phyloP scores from a whole-genome alignment of 1,140 invertebrate species.

The Parasteatoda tepidariorum region DNA sequence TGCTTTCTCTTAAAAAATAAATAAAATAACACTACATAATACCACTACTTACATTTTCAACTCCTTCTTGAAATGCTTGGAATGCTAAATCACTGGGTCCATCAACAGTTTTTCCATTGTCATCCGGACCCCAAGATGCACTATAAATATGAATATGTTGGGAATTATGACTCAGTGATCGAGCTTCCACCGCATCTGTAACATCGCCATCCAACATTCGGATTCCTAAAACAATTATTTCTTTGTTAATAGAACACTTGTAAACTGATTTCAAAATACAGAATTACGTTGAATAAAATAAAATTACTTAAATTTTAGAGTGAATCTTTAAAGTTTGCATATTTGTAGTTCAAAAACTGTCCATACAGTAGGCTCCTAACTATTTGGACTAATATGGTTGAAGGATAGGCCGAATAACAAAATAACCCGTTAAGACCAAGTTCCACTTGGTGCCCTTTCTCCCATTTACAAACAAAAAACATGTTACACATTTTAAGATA shows the following conservation, averaged over 20 bases:
- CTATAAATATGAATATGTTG: conserved; percentile 83
- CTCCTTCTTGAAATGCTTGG: conserved; percentile 95
- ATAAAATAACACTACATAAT: background rate
- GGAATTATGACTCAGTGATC: conserved; percentile 69
- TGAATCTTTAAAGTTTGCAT: background rate
- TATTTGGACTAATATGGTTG: no score
- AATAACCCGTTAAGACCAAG: no score
- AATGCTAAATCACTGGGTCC: conserved; percentile 94
- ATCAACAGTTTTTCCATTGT: conserved; percentile 98
- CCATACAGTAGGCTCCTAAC: no score
- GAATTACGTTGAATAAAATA: background rate
- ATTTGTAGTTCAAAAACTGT: background rate
- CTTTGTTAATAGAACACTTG: background rate
- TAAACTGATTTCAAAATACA: background rate
- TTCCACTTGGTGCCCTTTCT: no score
- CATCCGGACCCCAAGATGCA: conserved; percentile 94
- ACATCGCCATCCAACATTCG: conserved; percentile 91
- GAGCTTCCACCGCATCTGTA: conserved; percentile 87
- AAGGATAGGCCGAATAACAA: no score
- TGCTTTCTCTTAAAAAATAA: background rate
- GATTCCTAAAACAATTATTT: conserved; percentile 70
- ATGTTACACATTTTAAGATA: no score
- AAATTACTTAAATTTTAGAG: background rate
- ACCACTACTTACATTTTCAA: conserved; percentile 78
- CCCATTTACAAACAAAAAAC: no score